Base-by-base conservation (phyloP, 2,888 invertebrate genomes). In the Endomychus coccineus region DNA sequence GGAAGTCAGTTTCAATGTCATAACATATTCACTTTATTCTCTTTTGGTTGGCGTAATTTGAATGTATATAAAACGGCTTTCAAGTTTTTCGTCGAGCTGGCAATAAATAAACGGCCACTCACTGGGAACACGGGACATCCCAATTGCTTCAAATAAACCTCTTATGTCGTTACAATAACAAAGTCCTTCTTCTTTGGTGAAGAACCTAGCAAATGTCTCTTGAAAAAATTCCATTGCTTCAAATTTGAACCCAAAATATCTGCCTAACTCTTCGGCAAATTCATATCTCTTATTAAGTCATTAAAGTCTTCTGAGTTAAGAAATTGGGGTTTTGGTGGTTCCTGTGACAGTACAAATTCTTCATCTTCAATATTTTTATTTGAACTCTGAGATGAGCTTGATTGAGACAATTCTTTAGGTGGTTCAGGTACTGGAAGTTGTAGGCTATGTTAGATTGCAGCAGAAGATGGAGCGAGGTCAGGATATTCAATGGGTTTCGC, bases 51-150 rank as follows among this genome's bases (percentile, higher is more conserved):
- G n/a, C n/a, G n/a, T n/a, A n/a, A n/a, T n/a, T n/a, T n/a, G n/a
- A n/a, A n/a, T n/a, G n/a, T n/a, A n/a, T n/a, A n/a, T n/a, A 50
- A 13, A 34, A 52, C 49, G 2, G 45, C 47, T 37, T 51, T 50
- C 35, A 28, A 23, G 16, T 27, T 31, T 36, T 25, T 36, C 17
- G 36, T 36, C 5, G 32, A 39, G 30, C 41, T 44, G 36, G 46
- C 48, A n/a, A 46, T 46, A 15, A 48, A 47, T 16, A 48, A 33
- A 16, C 40, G 36, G 43, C n/a, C n/a, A n/a, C n/a, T n/a, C 48
- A 47, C 36, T 48, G 39, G 40, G 39, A 19, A 30, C 27, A 28
- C 29, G 42, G n/a, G 37, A 27, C 19, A 42, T 41, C 6, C 42
- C 41, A 32, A 49, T 40, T 36, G 24, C 40, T 40, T 43, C 38